Percentiles rank a stretch among this genome's conserved stretches.
Conservation (phyloP, 2,888 invertebrate genomes). For the Cheilosia impressa region DNA sequence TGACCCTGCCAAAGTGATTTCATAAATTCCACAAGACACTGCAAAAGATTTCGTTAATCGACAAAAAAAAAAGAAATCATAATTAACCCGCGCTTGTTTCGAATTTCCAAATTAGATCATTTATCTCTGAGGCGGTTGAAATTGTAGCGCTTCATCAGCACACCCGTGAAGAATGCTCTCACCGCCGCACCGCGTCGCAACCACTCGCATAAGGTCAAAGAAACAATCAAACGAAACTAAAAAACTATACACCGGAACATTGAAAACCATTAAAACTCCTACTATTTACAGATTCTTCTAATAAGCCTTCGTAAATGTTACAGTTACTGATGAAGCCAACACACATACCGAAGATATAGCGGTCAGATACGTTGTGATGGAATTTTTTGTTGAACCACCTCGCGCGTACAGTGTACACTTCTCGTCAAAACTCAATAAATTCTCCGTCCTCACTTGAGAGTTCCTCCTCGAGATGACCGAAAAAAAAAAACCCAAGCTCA, state of each 20-base stretch:
- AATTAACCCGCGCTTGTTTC: slow-evolving; percentile 26
- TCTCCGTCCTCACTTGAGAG: slow-evolving; percentile 38
- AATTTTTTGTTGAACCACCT: background rate
- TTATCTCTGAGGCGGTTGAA: slow-evolving; percentile 18
- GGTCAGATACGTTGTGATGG: slow-evolving; percentile 23
- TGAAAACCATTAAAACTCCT: slow-evolving; percentile 30
- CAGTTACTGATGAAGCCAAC: slow-evolving; percentile 32
- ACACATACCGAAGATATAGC: slow-evolving; percentile 5
- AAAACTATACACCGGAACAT: background rate
- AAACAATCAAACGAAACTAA: slow-evolving; percentile 29
- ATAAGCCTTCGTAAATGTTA: slow-evolving; percentile 33
- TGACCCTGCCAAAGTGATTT: slow-evolving; percentile 18
- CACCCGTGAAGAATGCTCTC: background rate
- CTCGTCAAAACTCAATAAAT: slow-evolving; percentile 29
- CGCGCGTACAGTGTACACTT: background rate
- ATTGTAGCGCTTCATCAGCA: slow-evolving; percentile 30
- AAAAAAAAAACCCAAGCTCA: slow-evolving; percentile 32
- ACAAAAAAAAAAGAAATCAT: background rate
- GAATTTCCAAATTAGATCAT: slow-evolving; percentile 46
- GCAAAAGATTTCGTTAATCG: slow-evolving; percentile 22
- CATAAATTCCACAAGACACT: background rate
- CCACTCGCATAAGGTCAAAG: slow-evolving; percentile 22
- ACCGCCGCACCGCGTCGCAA: background rate
- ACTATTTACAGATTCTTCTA: slow-evolving; percentile 22
- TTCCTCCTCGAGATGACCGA: slow-evolving; percentile 14